phyloP scores from a whole-genome alignment of 2,113 vertebrate genomes.

The Aegithalos caudatus region DNA sequence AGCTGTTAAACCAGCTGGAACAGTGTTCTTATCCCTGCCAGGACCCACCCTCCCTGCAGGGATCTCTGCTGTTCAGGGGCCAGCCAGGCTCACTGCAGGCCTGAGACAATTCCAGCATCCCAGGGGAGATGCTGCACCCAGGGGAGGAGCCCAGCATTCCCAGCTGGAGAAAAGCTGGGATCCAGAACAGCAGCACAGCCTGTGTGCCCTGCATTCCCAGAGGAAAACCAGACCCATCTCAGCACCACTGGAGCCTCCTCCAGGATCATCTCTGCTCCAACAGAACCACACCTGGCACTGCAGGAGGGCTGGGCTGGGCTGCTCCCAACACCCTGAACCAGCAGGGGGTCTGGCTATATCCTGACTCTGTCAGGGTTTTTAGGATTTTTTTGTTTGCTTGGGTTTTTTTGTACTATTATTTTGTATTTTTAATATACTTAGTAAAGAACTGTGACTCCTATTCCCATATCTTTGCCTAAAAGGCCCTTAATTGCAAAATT shows the following conservation, averaged over 20 bases:
- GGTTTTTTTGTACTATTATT: neutral
- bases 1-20: too few species aligned
- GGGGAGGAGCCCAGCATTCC: too few species aligned
- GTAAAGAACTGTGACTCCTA: neutral
- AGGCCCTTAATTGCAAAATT: neutral
- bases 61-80: neutral
- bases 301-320: neutral
- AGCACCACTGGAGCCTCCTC: neutral
- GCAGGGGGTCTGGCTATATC: neutral
- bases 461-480: neutral
- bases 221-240: neutral
- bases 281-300: neutral
- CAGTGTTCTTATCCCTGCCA: neutral
- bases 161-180: too few species aligned
- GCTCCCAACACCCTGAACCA: neutral
- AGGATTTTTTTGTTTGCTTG: neutral
- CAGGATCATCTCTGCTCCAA: neutral
- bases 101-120: too few species aligned
- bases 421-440: neutral
- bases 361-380: neutral
- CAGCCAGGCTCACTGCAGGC: too few species aligned
- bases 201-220: neutral
- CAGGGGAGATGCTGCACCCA: too few species aligned
- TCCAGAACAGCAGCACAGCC: too few species aligned
- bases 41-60: neutral